Evolutionary conservation across 2,888 invertebrate genomes (phyloP).

Genomic region (Gymnosoma rotundatum): DNA sequence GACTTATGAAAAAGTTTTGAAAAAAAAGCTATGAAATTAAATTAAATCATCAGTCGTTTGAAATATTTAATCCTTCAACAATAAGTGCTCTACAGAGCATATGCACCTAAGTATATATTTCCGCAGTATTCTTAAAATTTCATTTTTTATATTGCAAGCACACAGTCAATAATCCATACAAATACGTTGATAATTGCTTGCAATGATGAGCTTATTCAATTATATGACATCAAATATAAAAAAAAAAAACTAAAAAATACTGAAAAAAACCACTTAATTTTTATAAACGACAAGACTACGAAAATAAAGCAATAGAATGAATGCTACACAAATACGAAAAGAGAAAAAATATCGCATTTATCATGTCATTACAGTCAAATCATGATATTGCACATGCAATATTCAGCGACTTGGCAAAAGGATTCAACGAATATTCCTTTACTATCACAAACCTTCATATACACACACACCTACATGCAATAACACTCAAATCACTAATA

Average conservation of each 20-base stretch:
- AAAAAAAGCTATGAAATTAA: conserved; percentile 35
- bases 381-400: conserved; percentile 72
- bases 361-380: conserved; percentile 81
- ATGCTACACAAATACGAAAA: conserved; percentile 65
- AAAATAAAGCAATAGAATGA: conserved; percentile 72
- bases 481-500: not conserved
- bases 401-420: conserved; percentile 55
- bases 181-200: conserved; percentile 69
- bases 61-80: conserved; percentile 30
- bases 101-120: conserved; percentile 6
- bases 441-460: not conserved
- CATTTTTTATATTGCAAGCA: not conserved
- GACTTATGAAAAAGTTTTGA: conserved; percentile 38
- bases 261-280: conserved; percentile 57
- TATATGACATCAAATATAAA: conserved; percentile 64
- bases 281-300: conserved; percentile 48
- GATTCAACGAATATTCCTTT: conserved; percentile 47
- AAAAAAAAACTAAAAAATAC: conserved; percentile 20
- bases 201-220: conserved; percentile 76
- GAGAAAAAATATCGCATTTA: conserved; percentile 77
- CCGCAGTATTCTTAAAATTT: not conserved
- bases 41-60: conserved; percentile 49
- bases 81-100: conserved; percentile 7
- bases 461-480: not conserved
- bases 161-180: conserved; percentile 62